phyloP scores from a whole-genome alignment of 2,888 invertebrate species.

The Drosophila prolongata region DNA sequence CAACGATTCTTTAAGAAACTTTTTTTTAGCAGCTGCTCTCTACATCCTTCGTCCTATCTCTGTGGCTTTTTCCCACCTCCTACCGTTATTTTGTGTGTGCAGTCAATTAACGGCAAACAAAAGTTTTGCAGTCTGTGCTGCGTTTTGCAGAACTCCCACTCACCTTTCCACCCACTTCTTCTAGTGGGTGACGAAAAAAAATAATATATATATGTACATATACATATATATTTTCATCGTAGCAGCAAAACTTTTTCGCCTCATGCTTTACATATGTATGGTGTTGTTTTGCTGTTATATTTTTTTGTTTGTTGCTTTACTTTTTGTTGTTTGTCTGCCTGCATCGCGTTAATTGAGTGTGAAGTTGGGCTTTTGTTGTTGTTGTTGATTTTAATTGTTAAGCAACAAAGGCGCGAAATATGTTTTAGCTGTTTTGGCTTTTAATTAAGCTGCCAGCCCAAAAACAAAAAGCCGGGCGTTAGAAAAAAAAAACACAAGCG shows the following conservation, averaged over 20 bases:
- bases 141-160: conserved; percentile 8
- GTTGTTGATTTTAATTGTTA: conserved; percentile 74
- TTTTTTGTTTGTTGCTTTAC: conserved; percentile 24
- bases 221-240: conserved; percentile 26
- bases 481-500: conserved; percentile 6
- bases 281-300: conserved; percentile 36
- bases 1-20: not conserved
- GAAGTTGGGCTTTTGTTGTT: conserved; percentile 67
- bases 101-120: conserved; percentile 76
- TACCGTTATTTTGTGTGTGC: conserved; percentile 50
- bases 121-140: conserved; percentile 49
- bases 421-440: conserved; percentile 70
- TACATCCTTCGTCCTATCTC: not conserved
- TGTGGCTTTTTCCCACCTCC: conserved; percentile 3
- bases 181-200: conserved; percentile 38
- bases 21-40: not conserved
- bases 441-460: conserved; percentile 56
- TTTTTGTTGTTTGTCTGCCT: conserved; percentile 54
- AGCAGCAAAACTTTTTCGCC: conserved; percentile 58
- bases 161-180: conserved; percentile 18
- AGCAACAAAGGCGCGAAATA: conserved; percentile 78
- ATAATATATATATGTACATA: conserved; percentile 15
- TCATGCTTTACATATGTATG: conserved; percentile 41
- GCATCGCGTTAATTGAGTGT: conserved; percentile 77
- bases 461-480: conserved; percentile 1